Conservation (phyloP, 2,888 invertebrate species). For the Hipparchia semele region DNA sequence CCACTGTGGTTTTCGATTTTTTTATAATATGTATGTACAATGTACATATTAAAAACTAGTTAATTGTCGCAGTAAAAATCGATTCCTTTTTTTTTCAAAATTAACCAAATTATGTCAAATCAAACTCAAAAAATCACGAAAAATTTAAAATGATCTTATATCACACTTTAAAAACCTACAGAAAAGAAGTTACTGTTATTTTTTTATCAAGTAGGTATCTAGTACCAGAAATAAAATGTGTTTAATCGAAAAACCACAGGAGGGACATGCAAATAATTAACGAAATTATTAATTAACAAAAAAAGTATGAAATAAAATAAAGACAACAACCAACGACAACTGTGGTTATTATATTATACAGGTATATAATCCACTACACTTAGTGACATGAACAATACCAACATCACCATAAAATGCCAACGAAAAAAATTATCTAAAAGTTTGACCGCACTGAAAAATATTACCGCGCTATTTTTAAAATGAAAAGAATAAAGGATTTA, state of each 20-base stretch:
- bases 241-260: background rate
- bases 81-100: no score
- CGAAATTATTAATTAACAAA: conserved; percentile 16
- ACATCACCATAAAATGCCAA: conserved; percentile 10
- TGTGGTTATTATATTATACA: background rate
- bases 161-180: no score
- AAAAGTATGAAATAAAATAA: background rate
- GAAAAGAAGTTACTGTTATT: no score
- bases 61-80: no score
- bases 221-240: background rate
- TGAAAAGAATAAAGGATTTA: background rate
- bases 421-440: background rate
- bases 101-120: background rate
- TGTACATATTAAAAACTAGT: background rate
- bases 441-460: background rate
- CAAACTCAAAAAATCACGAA: background rate
- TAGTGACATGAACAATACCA: conserved; percentile 2
- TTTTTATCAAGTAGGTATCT: background rate
- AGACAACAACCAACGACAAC: conserved; percentile 2
- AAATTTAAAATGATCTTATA: no score
- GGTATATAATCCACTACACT: background rate
- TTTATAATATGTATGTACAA: background rate
- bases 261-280: background rate
- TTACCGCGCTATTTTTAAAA: background rate
- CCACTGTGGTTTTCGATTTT: background rate